A percentile compares a stretch with the other conserved stretches of the same genome.
Conservation (phyloP, 1,140 invertebrate species). For the Daktulosphaira vitifoliae region DNA sequence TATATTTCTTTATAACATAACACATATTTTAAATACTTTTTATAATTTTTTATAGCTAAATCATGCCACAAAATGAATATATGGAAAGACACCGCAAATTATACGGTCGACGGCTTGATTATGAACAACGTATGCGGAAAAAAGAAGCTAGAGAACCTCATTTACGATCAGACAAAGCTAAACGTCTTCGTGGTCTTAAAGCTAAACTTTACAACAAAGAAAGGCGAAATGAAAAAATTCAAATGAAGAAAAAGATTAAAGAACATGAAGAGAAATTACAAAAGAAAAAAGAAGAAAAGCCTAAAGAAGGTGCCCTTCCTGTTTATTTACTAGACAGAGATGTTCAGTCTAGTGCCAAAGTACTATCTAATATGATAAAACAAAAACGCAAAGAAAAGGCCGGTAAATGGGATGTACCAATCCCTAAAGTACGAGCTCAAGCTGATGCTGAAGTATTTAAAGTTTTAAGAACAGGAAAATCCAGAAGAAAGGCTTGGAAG, state of each 20-base stretch:
- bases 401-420: conserved; percentile 99
- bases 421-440: conserved; percentile 95
- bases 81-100: conserved; percentile 96
- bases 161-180: conserved; percentile 79
- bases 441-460: conserved; percentile 98
- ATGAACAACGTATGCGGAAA: conserved; percentile 95
- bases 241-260: conserved; percentile 97
- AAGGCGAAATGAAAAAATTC: conserved; percentile 94
- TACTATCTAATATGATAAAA: conserved; percentile 98
- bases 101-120: conserved; percentile 90
- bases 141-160: conserved; percentile 88
- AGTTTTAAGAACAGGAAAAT: conserved; percentile 81
- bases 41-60: conserved; percentile 16
- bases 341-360: conserved; percentile 85
- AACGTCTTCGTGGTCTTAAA: conserved; percentile 87
- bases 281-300: conserved; percentile 56
- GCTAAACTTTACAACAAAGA: conserved; percentile 97
- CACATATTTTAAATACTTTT: too few species aligned
- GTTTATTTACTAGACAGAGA: conserved; percentile 95
- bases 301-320: conserved; percentile 86
- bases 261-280: conserved; percentile 83
- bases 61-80: conserved; percentile 99
- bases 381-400: conserved; percentile 99
- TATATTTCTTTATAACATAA: too few species aligned
- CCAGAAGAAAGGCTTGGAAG: conserved; percentile 96